Conservation (phyloP, 2,797 vertebrate species). For the Myiothlypis chrysogaster region DNA sequence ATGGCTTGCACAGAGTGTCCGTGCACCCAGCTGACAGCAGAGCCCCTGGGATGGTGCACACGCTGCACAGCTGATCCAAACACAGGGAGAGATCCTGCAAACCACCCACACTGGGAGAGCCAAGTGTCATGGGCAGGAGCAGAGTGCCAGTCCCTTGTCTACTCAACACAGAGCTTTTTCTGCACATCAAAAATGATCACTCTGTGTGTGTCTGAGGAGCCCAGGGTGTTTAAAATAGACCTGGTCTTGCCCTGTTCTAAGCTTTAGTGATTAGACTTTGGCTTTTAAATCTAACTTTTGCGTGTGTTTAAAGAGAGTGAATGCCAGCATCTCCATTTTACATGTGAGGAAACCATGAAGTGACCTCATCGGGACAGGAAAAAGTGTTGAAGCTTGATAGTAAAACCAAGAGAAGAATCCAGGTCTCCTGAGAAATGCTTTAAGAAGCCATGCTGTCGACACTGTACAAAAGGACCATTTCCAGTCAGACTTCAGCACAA, state of each 20-base stretch:
- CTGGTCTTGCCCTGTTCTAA: not conserved
- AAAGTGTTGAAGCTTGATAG: not conserved
- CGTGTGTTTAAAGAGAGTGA: not conserved
- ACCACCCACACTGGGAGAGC: not conserved
- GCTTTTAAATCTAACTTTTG: not conserved
- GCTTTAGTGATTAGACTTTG: not conserved
- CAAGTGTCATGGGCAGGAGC: fast-evolving
- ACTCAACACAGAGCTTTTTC: not conserved
- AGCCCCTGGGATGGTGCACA: fast-evolving
- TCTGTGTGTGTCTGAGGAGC: fast-evolving
- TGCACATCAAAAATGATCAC: not conserved
- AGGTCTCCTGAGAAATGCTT: not conserved
- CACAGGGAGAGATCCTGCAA: fast-evolving
- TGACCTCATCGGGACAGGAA: not conserved
- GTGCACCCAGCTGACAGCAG: not conserved
- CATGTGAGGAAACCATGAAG: not conserved
- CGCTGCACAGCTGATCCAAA: not conserved
- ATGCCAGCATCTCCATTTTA: not conserved
- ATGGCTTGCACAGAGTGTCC: fast-evolving
- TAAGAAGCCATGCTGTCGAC: not conserved
- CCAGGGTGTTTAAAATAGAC: not conserved
- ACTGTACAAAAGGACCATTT: not conserved
- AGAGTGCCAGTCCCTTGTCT: not conserved
- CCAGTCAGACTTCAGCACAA: not conserved
- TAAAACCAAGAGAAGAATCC: not conserved